Base-by-base conservation (phyloP, 2,797 vertebrate genomes). In the Thalassophryne amazonica region DNA sequence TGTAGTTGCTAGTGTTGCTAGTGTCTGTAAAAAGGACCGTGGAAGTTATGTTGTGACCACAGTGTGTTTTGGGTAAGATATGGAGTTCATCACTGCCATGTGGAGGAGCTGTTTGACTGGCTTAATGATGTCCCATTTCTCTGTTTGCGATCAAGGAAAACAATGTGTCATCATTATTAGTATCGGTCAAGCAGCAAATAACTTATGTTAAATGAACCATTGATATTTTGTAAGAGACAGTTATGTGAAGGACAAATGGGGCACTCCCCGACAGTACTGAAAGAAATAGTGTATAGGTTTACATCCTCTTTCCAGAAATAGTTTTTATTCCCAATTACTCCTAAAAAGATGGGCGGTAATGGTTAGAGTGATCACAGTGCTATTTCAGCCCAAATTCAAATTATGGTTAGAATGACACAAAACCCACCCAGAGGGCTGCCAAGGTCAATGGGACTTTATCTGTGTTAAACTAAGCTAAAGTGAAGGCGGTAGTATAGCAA, bases 271-370 rank as follows among this genome's bases (percentile, higher is more conserved):
- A 24, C 45, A 15, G 28, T 50, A 7, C 57, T 39, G 60, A 50
- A 49, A 60, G 51, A 65, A 71, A 75, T 49, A 73, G 33, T 60
- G 42, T 41, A 24, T 40, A 18, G 33, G 19, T 19, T 66, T 49
- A 62, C 41, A 34, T 41, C 40, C 1, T 76, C 33, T 58, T 63
- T 68, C 24, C 20, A 34, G 33, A 39, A 33, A 61, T 32, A 15
- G 27, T 48, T 60, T 80, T 66, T 11, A 64, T 73, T 46, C 39
- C 32, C 23, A 39, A 52, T 29, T 23, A 28, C 62, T 17, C 64
- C 35, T 63, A 12, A 14, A 66, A 57, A 63, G 34, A 17, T 6
- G 14, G 52, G 22, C 6, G 1, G 9, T 20, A 39, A 54, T 41
- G 35, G 14, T 7, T 29, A 69, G n/a, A 53, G 37, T 76, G 75